Conservation (phyloP, 92 coral and sea anemone genomes). For the Palythoa caribaeorum region DNA sequence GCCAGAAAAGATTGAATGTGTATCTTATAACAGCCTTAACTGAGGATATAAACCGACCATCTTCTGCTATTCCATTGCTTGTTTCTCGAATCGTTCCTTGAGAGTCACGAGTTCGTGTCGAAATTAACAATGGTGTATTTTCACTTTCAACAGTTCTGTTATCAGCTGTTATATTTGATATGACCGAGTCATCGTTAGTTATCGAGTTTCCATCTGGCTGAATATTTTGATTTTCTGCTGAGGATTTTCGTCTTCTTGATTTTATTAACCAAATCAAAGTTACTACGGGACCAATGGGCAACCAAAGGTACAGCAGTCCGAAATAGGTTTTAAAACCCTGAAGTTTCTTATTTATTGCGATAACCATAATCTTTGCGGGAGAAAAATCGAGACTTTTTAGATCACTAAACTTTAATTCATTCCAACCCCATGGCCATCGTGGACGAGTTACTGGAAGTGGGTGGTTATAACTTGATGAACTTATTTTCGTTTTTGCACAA, state of each 20-base stretch:
- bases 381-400: neutral
- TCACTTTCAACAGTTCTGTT: conserved; percentile 3
- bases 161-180: neutral
- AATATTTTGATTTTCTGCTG: neutral
- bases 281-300: neutral
- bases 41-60: too few relatives aligned
- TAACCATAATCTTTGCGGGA: too few relatives aligned
- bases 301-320: neutral
- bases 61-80: too few relatives aligned
- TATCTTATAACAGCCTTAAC: neutral
- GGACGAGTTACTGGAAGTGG: too few relatives aligned
- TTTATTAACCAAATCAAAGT: neutral
- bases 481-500: too few relatives aligned
- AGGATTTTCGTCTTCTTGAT: neutral
- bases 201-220: too few relatives aligned
- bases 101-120: neutral
- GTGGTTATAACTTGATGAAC: neutral
- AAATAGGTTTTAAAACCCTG: neutral
- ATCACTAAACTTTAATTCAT: too few relatives aligned
- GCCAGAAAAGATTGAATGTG: neutral
- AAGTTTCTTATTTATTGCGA: neutral
- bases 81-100: neutral
- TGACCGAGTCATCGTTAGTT: too few relatives aligned
- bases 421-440: too few relatives aligned
- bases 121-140: neutral